Evolutionary conservation across 2,113 vertebrate genomes (phyloP).

Genomic region (Nycticorax nycticorax): DNA sequence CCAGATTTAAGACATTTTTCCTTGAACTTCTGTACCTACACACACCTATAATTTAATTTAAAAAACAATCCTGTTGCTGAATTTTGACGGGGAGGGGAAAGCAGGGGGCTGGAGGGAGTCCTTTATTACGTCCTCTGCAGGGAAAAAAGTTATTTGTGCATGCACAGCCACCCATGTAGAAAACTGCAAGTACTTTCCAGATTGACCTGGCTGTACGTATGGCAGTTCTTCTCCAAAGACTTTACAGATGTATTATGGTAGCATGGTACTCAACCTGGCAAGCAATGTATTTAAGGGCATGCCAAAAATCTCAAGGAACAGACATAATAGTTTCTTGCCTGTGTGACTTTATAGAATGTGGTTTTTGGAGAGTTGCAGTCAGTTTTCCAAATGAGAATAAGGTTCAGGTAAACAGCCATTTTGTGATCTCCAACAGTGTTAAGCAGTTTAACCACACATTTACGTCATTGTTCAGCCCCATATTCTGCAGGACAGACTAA

Average conservation of each 20-base stretch:
- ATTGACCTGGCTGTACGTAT: not conserved
- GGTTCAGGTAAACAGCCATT: not conserved
- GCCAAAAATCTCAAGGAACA: not conserved
- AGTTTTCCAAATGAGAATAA: not conserved
- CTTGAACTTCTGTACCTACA: rapidly evolving
- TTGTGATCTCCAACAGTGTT: not conserved
- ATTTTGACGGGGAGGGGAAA: not conserved
- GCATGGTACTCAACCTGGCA: rapidly evolving
- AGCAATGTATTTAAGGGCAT: rapidly evolving
- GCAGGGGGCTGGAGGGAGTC: rapidly evolving
- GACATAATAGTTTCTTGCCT: not conserved
- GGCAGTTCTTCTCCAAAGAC: not conserved
- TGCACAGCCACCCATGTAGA: rapidly evolving
- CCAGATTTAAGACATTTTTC: not conserved
- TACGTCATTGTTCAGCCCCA: not conserved
- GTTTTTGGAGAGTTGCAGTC: not conserved
- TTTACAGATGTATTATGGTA: not conserved
- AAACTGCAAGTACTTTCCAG: not conserved
- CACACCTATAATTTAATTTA: rapidly evolving
- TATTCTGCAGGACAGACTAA: not conserved
- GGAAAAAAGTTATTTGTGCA: not conserved
- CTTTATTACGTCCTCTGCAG: not conserved
- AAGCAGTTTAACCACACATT: not conserved
- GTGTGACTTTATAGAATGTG: not conserved
- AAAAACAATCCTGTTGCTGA: not conserved